phyloP scores from a whole-genome alignment of 2,113 vertebrate species.

The Mormoops blainvillei region DNA sequence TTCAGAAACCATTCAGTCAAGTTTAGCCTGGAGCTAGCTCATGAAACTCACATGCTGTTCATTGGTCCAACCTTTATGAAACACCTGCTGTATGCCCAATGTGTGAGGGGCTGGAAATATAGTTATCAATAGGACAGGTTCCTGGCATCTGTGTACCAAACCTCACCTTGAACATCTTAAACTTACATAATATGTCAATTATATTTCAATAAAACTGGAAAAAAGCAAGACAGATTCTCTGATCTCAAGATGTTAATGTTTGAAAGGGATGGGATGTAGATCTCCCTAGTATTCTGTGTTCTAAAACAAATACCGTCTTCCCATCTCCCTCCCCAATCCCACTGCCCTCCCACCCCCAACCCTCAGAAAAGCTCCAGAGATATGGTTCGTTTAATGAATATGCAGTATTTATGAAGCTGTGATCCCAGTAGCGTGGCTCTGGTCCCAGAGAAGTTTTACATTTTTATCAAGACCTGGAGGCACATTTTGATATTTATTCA shows the following conservation, averaged over 20 bases:
- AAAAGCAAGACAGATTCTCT: neutral
- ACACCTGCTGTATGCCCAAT: neutral
- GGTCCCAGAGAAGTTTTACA: constrained; percentile 24
- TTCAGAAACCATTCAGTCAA: constrained; percentile 25
- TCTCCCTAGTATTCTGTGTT: neutral
- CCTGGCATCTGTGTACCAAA: neutral
- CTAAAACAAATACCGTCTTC: neutral
- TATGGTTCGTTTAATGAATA: constrained; percentile 17
- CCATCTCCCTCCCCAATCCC: neutral
- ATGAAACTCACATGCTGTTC: neutral
- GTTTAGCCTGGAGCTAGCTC: neutral
- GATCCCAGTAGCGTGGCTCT: neutral
- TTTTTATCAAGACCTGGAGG: constrained; percentile 28
- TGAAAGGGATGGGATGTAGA: neutral
- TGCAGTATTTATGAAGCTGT: constrained; percentile 39
- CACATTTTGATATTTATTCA: constrained; percentile 51
- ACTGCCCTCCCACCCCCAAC: rapidly evolving
- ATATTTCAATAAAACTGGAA: neutral
- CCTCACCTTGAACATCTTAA: neutral
- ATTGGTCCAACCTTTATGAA: neutral
- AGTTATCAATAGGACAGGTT: neutral
- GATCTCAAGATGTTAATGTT: neutral
- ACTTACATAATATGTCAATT: neutral
- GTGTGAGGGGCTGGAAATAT: neutral
- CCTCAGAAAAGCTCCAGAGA: neutral